Conservation (phyloP, 2,888 invertebrate genomes). For the Pantelozetes paolii region DNA sequence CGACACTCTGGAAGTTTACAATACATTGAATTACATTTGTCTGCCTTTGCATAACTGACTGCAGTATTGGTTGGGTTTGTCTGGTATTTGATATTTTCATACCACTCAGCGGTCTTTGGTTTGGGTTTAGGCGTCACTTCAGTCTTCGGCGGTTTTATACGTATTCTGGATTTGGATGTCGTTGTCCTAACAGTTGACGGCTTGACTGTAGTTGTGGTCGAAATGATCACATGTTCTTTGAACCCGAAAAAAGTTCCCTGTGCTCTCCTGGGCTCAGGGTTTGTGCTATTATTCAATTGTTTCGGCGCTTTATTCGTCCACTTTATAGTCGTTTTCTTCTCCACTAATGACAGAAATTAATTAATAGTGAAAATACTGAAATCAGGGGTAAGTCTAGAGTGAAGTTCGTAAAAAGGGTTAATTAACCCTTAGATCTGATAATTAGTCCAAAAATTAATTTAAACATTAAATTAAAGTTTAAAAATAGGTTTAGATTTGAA, state of each 20-base stretch:
- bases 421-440: too few species aligned
- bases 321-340: background rate
- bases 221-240: background rate
- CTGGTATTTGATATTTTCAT: background rate
- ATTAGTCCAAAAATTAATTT: too few species aligned
- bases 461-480: too few species aligned
- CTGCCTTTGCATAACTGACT: conserved; percentile 45
- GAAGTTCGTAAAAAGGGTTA: too few species aligned
- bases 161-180: background rate
- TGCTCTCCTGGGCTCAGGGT: background rate
- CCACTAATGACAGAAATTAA: background rate
- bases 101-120: background rate
- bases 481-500: too few species aligned
- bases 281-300: background rate
- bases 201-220: background rate
- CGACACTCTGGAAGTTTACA: conserved; percentile 83
- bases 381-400: too few species aligned
- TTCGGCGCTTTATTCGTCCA: background rate
- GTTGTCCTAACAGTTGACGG: background rate
- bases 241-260: background rate
- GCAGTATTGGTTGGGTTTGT: background rate
- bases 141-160: background rate
- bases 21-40: conserved; percentile 83
- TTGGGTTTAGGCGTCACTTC: background rate
- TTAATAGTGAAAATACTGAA: too few species aligned